Evolutionary conservation across 2,113 vertebrate genomes (phyloP).

Genomic region (Electrona antarctica): DNA sequence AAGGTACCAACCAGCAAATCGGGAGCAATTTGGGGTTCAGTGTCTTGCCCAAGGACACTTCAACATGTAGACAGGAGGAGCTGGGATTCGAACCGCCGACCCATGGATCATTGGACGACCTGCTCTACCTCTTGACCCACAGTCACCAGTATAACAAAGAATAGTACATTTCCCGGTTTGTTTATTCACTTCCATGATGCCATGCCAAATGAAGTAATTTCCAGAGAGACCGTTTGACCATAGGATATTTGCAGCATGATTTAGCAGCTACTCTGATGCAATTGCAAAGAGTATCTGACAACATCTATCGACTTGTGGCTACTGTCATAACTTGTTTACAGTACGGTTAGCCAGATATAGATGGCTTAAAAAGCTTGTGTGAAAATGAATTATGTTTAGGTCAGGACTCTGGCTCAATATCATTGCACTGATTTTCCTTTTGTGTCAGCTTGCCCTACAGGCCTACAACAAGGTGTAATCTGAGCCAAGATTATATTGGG

Average conservation of each 20-base stretch:
- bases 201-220: background rate
- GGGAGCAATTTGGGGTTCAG: no score
- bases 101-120: no score
- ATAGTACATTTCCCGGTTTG: no score
- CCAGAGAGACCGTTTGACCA: background rate
- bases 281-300: background rate
- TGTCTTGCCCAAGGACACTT: no score
- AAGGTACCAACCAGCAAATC: no score
- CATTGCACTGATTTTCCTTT: background rate
- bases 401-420: background rate
- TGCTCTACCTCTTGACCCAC: no score
- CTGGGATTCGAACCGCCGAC: no score
- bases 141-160: no score
- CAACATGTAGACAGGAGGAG: no score
- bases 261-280: no score
- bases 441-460: conserved; percentile 10
- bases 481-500: background rate
- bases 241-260: no score
- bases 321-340: background rate
- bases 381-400: background rate
- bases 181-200: background rate
- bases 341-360: background rate
- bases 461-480: conserved; percentile 11
- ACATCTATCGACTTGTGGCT: background rate
- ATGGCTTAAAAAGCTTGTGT: background rate